Evolutionary conservation across 1,140 invertebrate genomes (phyloP).

Genomic region (Anadara kagoshimensis): DNA sequence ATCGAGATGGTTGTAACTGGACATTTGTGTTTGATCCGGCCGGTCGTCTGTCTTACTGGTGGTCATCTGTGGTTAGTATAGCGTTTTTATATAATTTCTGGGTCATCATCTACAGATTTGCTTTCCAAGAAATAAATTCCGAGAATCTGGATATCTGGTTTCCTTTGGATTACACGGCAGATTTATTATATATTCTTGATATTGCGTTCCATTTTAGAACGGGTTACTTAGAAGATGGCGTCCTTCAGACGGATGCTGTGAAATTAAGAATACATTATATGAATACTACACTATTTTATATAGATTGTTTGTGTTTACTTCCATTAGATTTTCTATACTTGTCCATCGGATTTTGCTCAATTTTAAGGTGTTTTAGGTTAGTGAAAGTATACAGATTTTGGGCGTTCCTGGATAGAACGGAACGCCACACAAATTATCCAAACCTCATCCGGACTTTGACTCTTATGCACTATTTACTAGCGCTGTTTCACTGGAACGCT

Average conservation of each 20-base stretch:
- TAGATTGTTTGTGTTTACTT: slow-evolving; percentile 97
- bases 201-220: slow-evolving; percentile 98
- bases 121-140: slow-evolving; percentile 87
- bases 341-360: slow-evolving; percentile 98
- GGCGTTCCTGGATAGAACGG: slow-evolving; percentile 98
- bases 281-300: slow-evolving; percentile 99
- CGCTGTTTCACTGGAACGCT: slow-evolving; percentile 99
- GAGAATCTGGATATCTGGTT: slow-evolving; percentile 96
- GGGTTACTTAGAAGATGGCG: slow-evolving; percentile 83
- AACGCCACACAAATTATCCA: slow-evolving; percentile 98
- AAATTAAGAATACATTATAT: slow-evolving; percentile 97
- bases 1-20: slow-evolving; percentile 81
- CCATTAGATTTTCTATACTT: slow-evolving; percentile 98
- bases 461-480: slow-evolving; percentile 96
- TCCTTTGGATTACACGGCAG: slow-evolving; percentile 95
- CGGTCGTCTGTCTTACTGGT: slow-evolving; percentile 74
- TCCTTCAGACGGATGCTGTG: slow-evolving; percentile 94
- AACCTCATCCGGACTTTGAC: slow-evolving; percentile 94
- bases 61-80: slow-evolving; percentile 87
- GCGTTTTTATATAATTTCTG: slow-evolving; percentile 98
- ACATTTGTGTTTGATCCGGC: slow-evolving; percentile 77
- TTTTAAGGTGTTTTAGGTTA: slow-evolving; percentile 95
- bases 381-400: slow-evolving; percentile 99
- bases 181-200: slow-evolving; percentile 96
- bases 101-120: slow-evolving; percentile 98